Base-by-base conservation (phyloP, 2,888 invertebrate species). In the Drosophila robusta region DNA sequence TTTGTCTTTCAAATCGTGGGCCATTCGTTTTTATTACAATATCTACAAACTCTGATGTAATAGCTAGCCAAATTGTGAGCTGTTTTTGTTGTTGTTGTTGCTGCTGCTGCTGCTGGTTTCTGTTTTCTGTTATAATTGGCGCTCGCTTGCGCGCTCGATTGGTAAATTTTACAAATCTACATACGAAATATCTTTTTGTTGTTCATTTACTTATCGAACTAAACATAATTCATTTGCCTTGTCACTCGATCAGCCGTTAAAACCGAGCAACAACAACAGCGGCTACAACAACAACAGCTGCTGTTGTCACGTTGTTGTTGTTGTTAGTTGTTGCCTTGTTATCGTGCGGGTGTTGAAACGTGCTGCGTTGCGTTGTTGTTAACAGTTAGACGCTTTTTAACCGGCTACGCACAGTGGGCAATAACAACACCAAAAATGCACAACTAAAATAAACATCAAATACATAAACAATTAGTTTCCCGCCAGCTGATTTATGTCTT, bases 121-220 rank as follows among this genome's bases (percentile, higher is more conserved):
- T 66, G 62, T 55, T 68, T 58, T 22, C 55, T 50, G 49, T 42
- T 66, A 70, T 85, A 87, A 85, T 85, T 87, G 87, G 84, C 87
- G 77, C 71, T 75, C 78, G 82, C 84, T 83, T 83, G 83, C 84
- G 84, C 87, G 77, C 71, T 73, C 78, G 82, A 83, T 83, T 83
- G 83, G 83, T 80, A 82, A 84, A 85, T 66, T 71, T 71, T 56
- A 72, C 62, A 63, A 71, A 76, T 71, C 77, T 67, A 76, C 73
- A 80, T 73, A 83, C 68, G 70, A 75, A 80, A 78, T 69, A 55
- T 65, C 52, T 69, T 50, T 67, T 34, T 66, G 45, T 39, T 68
- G 49, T 55, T n/a, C 46, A 32, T 65, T 64, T 74, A 68, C 61
- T 29, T 49, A 71, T 67, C 46, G 55, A 3, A 29, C 57, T 36